These are phyloP conservation scores for Trachymyrmex septentrionalis DNA, from an alignment of 1,140 invertebrate species.

Conservation along the genomic window DNA sequence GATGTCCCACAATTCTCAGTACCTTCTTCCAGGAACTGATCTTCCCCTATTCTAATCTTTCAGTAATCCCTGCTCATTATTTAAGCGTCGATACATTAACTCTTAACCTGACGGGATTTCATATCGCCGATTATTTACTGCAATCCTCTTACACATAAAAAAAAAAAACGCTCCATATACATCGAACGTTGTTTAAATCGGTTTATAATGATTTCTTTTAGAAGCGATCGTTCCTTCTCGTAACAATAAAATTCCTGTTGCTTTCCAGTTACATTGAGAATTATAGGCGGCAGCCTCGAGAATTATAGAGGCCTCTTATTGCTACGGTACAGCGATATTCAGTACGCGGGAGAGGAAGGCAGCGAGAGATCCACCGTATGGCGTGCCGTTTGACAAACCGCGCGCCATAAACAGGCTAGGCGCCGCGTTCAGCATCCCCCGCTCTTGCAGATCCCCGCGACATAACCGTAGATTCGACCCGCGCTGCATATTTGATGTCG, in stretches of 20 bases:
- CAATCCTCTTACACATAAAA: not conserved
- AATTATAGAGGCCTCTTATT: slow-evolving; percentile 40
- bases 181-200: not conserved
- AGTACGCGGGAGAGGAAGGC: not conserved
- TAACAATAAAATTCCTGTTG: slow-evolving; percentile 5
- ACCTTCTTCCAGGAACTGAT: too few relatives aligned
- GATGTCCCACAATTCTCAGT: too few relatives aligned
- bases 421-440: slow-evolving; percentile 43
- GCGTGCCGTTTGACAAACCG: slow-evolving; percentile 84
- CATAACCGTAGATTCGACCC: slow-evolving; percentile 86
- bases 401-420: slow-evolving; percentile 78
- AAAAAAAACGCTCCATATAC: not conserved
- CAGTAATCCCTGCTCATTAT: too few relatives aligned
- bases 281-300: slow-evolving; percentile 5
- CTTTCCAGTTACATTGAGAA: slow-evolving; percentile 1
- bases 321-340: slow-evolving; percentile 11
- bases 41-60: too few relatives aligned
- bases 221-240: not conserved
- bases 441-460: slow-evolving; percentile 70
- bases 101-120: too few relatives aligned
- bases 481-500: slow-evolving; percentile 85
- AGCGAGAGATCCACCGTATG: slow-evolving; percentile 43
- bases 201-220: not conserved
- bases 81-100: too few relatives aligned
- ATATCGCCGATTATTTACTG: too few relatives aligned